Evolutionary conservation across 64 coral and sea anemone genomes (phyloP), one percentile per base, ranked within the genome.

Genomic region (Dendronephthya gigantea): DNA sequence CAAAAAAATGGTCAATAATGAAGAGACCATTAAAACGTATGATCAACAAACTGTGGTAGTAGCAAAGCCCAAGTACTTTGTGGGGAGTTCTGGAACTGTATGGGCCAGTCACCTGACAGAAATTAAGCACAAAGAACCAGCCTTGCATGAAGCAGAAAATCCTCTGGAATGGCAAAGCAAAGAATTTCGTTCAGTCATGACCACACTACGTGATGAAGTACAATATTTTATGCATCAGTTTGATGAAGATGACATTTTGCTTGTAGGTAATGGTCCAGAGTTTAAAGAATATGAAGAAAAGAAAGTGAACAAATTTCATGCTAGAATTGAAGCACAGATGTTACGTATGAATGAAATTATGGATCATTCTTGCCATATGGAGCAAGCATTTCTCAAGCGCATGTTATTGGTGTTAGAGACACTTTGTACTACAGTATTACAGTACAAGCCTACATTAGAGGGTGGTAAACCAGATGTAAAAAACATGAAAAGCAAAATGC

Each of bases 31-130:
- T 28, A 82, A 82, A 50, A 82, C 76, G 50, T 19, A 12, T 50
- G 86, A 36, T 1, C 69, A 88, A 19, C 69, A 81, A 82, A 88
- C 86, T 5, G 68, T 88, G 74, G 86, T 88, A 19, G 68, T 82
- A 33, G 39, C 86, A 8, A 88, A 82, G 12, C 49, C 86, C 1
- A 88, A 88, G 72, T 88, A 88, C 49, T 88, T 88, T 82, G 86
- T 88, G 11, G 74, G 69, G 35, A 88, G 86, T 52, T 88, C 74
- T 14, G 86, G 70, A 22, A 82, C 86, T 19, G 86, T 88, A 3
- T 88, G 74, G 86, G 69, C 86, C 47, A 88, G 86, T 56, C 43
- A 83, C 25, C 31, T 88, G 58, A 82, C 82, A 81, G 48, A 82
- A 41, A 82, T 88, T 28, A 82, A 82, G 30, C 75, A 88, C 49